Base-by-base conservation (phyloP, 2,797 vertebrate genomes). In the Sebastes iracundus region DNA sequence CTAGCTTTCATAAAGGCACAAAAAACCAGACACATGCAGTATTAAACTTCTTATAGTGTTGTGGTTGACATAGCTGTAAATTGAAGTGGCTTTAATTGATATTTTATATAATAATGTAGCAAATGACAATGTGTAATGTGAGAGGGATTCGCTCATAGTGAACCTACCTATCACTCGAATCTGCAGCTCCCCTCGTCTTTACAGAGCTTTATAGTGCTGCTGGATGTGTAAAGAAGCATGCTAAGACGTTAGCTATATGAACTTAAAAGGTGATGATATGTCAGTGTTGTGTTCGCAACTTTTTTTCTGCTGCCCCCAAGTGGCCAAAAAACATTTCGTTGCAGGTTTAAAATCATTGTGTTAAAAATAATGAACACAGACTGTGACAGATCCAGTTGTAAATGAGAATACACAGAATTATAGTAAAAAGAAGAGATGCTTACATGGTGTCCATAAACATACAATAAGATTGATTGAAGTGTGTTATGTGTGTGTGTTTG, bases 401-500 rank as follows among this genome's bases (percentile, higher is more conserved):
- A 42, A 53, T 53, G 7, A 46, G 33, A 56, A 38, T 6, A 16
- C 4, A 20, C n/a, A 38, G 7, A 58, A 23, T 72, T 22, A 14
- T 6, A 0, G 4, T 7, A 35, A 20, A 23, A 56, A 16, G 10
- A 72, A 22, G 2, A 0, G 49, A 53, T 63, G 33, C n/a, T 32
- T 46, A 9, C 4, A 35, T 33, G 12, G 33, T 27, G 25, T n/a
- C 7, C 7, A 13, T 74, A 56, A 38, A 13, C 2, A 55, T 56
- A 18, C 3, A 64, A 18, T 35, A 38, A 4, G 1, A 22, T 7
- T 27, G 13, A 72, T 30, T 16, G 2, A 59, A 30, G 2, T 58
- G 18, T 55, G 38, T 74, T 13, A 5, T 82, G 4, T 80, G 13
- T 82, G 12, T 81, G 35, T 86, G 4, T 90, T 30, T 76, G 14